Evolutionary conservation across 2,113 vertebrate species (phyloP).

Genomic region (Oryzias curvinotus): DNA sequence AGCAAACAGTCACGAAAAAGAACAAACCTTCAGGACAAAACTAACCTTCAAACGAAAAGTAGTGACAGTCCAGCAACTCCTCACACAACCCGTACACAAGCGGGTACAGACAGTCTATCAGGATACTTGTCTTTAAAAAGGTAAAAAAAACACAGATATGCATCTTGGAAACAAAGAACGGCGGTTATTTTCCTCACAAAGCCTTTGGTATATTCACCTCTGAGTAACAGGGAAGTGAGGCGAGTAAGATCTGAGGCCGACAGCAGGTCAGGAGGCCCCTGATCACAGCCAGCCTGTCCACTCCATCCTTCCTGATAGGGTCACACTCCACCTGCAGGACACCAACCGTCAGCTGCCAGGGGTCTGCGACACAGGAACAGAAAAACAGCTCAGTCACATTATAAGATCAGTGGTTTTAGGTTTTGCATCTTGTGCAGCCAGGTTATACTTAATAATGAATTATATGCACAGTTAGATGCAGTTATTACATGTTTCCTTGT

Average conservation of each 20-base stretch:
- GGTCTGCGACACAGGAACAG: slow-evolving; percentile 54
- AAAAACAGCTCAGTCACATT: not conserved
- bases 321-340: slow-evolving; percentile 63
- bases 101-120: slow-evolving; percentile 81
- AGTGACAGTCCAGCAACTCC: slow-evolving; percentile 78
- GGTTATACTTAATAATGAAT: not conserved
- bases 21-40: not conserved
- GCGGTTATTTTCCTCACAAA: not conserved
- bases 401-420: too few relatives aligned
- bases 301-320: slow-evolving; percentile 43
- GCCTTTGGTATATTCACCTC: slow-evolving; percentile 44
- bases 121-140: slow-evolving; percentile 71
- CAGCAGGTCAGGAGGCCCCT: slow-evolving; percentile 84
- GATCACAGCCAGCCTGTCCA: slow-evolving; percentile 76
- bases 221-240: slow-evolving; percentile 21
- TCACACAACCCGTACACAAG: slow-evolving; percentile 72
- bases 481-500: too few relatives aligned
- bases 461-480: not conserved
- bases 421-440: slow-evolving; percentile 2
- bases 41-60: slow-evolving; percentile 86
- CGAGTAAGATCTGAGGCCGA: slow-evolving; percentile 72
- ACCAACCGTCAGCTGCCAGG: slow-evolving; percentile 72
- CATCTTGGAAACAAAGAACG: not conserved
- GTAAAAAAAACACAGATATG: not conserved
- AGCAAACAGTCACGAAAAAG: not conserved